Evolutionary conservation across 2,888 invertebrate species (phyloP), one percentile per base, ranked within the genome.

Genomic region (Acholoe squamosa): DNA sequence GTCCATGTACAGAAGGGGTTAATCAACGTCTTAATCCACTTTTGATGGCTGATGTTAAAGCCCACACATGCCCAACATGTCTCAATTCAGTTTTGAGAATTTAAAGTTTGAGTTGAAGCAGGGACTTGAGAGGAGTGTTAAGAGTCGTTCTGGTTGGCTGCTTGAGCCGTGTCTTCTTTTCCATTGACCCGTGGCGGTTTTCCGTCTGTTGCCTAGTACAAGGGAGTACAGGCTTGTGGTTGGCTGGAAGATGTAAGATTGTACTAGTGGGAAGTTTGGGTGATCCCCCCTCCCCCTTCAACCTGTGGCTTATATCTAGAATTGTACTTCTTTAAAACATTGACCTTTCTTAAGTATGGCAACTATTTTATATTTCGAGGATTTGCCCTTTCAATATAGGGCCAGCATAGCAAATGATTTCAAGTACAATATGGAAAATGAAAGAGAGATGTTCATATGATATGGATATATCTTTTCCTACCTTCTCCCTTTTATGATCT

Each of bases 101-200:
- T 14, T 61, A n/a, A 61, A 61, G 22, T 61, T 61, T 61, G 61
- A 61, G 61, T 61, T 19, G 5, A 61, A 54, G 54, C 12, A 14
- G 54, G 54, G 54, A n/a, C 61, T 61, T 61, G 61, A 19, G 61
- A 3, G 61, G 14, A 14, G 22, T 28, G 25, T 25, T 0, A 28
- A 71, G 25, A 71, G 71, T 28, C 71, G 71, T 71, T 71, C 28
- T 28, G 31, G 71, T 28, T 71, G 71, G 71, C 0, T 25, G 71
- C 14, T n/a, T 71, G 28, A 71, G 71, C 28, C 71, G 71, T 71
- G 71, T 71, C 71, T 25, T 28, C 28, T 71, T 71, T 71, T 71
- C 71, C 71, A 71, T 71, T 71, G 71, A 71, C 71, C 71, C 71
- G 71, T 71, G 71, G 71, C 25, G 71, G 71, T 71, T 28, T 16